Percentiles rank a stretch among this genome's conserved stretches.
phyloP scores from a whole-genome alignment of 2,113 vertebrate species.

The Pseudolaguvia tuberculata region DNA sequence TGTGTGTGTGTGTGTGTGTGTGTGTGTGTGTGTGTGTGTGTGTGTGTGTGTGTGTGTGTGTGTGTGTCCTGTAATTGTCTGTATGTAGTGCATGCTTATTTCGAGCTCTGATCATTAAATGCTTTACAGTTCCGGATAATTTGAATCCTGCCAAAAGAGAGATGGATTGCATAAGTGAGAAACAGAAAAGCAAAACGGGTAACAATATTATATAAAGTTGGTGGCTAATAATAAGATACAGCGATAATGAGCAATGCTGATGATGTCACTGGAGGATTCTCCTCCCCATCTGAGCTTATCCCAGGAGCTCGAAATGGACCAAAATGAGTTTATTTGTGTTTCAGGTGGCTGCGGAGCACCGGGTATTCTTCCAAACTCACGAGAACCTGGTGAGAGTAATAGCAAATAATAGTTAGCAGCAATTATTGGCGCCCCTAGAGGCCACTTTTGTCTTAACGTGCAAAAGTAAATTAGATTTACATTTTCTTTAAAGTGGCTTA shows the following conservation, averaged over 20 bases:
- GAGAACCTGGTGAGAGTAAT: conserved; percentile 7
- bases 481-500: neutral
- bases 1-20: no score
- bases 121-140: conserved; percentile 32
- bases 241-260: neutral
- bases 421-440: neutral
- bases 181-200: neutral
- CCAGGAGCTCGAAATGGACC: no score
- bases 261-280: neutral
- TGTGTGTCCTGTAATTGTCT: neutral
- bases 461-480: no score
- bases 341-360: conserved; percentile 20
- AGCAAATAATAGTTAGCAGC: neutral
- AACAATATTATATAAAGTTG: neutral
- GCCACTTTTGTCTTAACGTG: neutral
- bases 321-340: neutral
- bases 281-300: no score
- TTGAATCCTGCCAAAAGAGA: neutral
- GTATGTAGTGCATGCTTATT: neutral
- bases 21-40: no score
- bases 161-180: neutral
- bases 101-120: conserved; percentile 11
- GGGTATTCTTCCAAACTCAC: neutral
- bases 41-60: no score
- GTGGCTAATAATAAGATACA: neutral